Percentiles rank a stretch among this genome's conserved stretches.
Evolutionary conservation across 2,113 vertebrate genomes (phyloP).

Genomic region (Neolamprologus hecqui): DNA sequence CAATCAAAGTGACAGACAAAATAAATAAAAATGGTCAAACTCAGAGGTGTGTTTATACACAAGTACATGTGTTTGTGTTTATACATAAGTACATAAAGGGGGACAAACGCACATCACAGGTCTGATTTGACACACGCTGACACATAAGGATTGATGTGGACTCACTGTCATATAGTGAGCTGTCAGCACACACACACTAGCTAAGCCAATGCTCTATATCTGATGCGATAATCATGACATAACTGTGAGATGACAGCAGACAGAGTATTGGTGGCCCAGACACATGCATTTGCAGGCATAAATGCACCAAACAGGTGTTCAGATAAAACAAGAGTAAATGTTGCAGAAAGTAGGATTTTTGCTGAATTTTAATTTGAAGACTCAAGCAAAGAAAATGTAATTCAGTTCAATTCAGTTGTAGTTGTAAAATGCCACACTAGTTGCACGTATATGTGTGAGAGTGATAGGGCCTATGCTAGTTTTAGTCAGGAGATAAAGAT

Average conservation of each 20-base stretch:
- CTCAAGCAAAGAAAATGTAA: background rate
- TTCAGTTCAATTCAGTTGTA: background rate
- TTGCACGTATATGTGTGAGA: background rate
- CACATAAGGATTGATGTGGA: background rate
- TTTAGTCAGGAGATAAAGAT: background rate
- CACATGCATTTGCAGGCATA: background rate
- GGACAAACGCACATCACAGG: background rate
- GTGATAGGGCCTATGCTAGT: background rate
- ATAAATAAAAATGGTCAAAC: background rate
- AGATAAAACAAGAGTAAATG: background rate
- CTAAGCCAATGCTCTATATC: slow-evolving; percentile 21
- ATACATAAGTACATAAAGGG: background rate
- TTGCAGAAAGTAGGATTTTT: background rate
- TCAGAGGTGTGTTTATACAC: background rate
- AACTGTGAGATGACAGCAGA: slow-evolving; percentile 30
- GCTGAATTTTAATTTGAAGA: background rate
- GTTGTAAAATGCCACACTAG: background rate
- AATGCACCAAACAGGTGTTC: background rate
- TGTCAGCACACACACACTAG: background rate
- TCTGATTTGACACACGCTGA: background rate
- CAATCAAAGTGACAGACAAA: background rate
- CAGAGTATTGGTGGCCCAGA: background rate
- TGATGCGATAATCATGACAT: slow-evolving; percentile 42
- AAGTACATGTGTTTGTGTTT: background rate
- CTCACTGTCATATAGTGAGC: background rate